A percentile compares a stretch with the other conserved stretches of the same genome.
These are phyloP conservation scores for Sandelia bainsii DNA, from an alignment of 2,797 vertebrate genomes.

Conservation along the genomic window DNA sequence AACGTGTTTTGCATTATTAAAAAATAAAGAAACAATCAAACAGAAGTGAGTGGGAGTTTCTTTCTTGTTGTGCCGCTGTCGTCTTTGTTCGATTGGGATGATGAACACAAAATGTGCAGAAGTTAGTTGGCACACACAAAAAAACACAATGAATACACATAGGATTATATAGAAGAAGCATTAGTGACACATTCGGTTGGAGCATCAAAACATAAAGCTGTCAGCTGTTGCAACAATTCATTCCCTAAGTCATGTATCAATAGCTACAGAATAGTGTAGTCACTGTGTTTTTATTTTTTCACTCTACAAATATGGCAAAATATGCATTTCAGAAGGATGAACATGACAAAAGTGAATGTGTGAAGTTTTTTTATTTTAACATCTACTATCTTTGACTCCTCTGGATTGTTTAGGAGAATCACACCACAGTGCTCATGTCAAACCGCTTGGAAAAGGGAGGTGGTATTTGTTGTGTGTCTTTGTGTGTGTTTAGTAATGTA, in stretches of 20 bases:
- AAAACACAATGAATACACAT: background rate
- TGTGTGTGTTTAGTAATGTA: background rate
- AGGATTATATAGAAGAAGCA: background rate
- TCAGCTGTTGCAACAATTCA: background rate
- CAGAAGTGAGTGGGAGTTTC: slow-evolving; percentile 32
- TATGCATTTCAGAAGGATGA: background rate
- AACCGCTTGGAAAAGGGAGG: background rate
- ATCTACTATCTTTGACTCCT: background rate
- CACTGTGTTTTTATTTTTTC: background rate
- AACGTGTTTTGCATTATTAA: slow-evolving; percentile 61
- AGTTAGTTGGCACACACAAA: slow-evolving; percentile 4
- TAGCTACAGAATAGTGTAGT: no score
- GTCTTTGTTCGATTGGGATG: background rate
- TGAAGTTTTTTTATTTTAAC: background rate
- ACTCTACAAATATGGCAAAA: background rate
- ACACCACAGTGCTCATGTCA: background rate
- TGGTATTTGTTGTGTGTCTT: slow-evolving; percentile 17
- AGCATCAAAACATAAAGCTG: background rate
- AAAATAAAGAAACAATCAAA: slow-evolving; percentile 58
- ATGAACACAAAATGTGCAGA: background rate
- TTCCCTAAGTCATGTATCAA: background rate
- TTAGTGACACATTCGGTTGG: background rate
- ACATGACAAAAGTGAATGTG: background rate
- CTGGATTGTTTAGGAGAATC: background rate
- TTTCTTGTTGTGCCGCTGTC: slow-evolving; percentile 10